Evolutionary conservation across 2,113 vertebrate species (phyloP).

Genomic region (Platichthys stellatus): DNA sequence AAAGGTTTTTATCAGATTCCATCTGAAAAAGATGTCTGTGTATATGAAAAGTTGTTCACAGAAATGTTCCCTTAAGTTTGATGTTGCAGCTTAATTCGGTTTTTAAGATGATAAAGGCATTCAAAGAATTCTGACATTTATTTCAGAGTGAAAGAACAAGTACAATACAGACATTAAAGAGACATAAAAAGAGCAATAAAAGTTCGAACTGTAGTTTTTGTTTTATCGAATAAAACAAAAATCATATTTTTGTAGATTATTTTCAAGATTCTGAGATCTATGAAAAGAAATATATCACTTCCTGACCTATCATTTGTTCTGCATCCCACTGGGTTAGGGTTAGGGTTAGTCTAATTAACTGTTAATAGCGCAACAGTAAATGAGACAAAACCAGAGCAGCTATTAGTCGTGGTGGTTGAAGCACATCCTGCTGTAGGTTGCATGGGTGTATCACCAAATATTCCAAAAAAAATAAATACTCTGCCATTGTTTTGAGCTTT

Average conservation of each 20-base stretch:
- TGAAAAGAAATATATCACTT: background rate
- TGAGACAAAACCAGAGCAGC: background rate
- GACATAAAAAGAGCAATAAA: background rate
- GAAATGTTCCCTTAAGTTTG: background rate
- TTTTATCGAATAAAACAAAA: too few relatives aligned
- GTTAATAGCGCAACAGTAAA: background rate
- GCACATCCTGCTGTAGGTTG: background rate
- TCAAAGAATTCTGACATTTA: slow-evolving; percentile 11
- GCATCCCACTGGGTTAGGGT: background rate
- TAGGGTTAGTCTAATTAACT: too few relatives aligned
- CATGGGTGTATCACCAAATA: background rate
- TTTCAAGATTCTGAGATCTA: background rate
- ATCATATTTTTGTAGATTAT: too few relatives aligned
- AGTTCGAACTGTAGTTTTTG: too few relatives aligned
- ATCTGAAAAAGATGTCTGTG: background rate
- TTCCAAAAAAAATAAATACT: slow-evolving; percentile 9
- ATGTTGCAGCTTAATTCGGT: background rate
- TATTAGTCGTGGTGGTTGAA: background rate
- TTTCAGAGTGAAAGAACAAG: slow-evolving; percentile 23
- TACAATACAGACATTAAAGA: slow-evolving; percentile 5
- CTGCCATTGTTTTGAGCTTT: background rate
- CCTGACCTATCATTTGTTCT: background rate
- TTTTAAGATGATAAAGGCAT: slow-evolving; percentile 12
- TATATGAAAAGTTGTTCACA: too few relatives aligned
- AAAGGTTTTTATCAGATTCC: background rate